Evolutionary conservation across 2,797 vertebrate genomes (phyloP).

Genomic region (Huso huso): DNA sequence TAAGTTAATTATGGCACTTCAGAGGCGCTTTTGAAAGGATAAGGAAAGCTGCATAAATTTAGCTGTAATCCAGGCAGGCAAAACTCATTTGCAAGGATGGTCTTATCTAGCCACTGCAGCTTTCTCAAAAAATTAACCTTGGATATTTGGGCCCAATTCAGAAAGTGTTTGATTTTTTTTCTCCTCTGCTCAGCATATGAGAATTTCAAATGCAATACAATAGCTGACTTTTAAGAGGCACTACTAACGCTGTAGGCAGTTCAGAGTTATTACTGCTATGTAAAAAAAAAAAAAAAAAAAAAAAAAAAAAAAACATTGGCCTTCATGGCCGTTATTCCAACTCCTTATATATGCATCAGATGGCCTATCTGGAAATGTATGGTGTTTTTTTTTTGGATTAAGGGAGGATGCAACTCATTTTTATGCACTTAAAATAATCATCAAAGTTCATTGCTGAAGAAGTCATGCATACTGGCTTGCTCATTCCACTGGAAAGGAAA

Average conservation of each 20-base stretch:
- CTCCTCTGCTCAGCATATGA: constrained; percentile 65
- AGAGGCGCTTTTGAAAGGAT: constrained; percentile 98
- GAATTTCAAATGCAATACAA: constrained; percentile 70
- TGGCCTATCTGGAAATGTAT: constrained; percentile 50
- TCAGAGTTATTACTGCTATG: constrained; percentile 69
- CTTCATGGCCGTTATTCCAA: constrained; percentile 56
- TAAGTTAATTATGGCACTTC: constrained; percentile 99
- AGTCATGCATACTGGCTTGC: constrained; percentile 60
- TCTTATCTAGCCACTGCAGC: constrained; percentile 98
- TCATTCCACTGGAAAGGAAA: constrained; percentile 64
- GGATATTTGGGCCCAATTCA: constrained; percentile 99
- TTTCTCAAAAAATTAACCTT: constrained; percentile 99
- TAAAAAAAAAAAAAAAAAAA: constrained; percentile 52
- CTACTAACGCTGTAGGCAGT: constrained; percentile 60
- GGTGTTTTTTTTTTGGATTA: constrained; percentile 38
- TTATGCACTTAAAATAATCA: constrained; percentile 65
- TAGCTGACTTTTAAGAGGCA: constrained; percentile 69
- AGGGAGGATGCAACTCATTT: constrained; percentile 58
- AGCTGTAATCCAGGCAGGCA: constrained; percentile 99
- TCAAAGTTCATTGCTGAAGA: constrained; percentile 63
- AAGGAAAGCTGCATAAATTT: constrained; percentile 99
- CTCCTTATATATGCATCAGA: constrained; percentile 54
- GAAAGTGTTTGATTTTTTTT: constrained; percentile 89
- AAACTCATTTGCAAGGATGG: constrained; percentile 99
- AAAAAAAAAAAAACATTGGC: constrained; percentile 56